Conservation (phyloP, 2,113 vertebrate species). For the Micromys minutus region DNA sequence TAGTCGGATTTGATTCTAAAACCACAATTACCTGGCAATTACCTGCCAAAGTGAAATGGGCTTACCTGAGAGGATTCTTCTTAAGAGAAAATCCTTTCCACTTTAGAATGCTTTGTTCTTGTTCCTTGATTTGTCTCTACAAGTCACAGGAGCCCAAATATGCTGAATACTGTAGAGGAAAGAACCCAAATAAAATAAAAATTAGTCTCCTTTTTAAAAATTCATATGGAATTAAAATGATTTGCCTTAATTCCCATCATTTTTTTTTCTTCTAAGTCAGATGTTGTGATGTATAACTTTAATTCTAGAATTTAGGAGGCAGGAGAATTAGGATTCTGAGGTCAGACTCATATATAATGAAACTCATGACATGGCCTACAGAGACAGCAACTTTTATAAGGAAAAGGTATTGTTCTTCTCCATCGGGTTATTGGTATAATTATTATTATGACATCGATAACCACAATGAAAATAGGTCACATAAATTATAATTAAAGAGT, state of each 20-base stretch:
- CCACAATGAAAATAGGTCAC: not conserved
- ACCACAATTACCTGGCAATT: not conserved
- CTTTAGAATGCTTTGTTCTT: not conserved
- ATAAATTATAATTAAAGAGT: slow-evolving; percentile 29
- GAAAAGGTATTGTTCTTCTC: not conserved
- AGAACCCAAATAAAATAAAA: slow-evolving; percentile 27
- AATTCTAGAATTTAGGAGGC: not conserved
- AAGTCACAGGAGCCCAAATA: slow-evolving; percentile 18
- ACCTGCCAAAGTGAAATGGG: not conserved
- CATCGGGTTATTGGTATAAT: not conserved
- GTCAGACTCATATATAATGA: not conserved
- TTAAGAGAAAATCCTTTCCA: not conserved
- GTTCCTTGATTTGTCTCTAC: not conserved
- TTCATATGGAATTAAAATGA: slow-evolving; percentile 13
- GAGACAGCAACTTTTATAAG: not conserved
- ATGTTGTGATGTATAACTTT: not conserved
- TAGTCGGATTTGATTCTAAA: not conserved
- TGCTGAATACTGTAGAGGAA: not conserved
- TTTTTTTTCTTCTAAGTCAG: not conserved
- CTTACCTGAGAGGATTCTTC: not conserved
- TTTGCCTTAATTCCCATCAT: not conserved
- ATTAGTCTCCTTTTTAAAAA: not conserved
- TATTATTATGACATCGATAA: slow-evolving; percentile 20
- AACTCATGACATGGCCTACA: not conserved
- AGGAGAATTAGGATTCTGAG: not conserved